These are phyloP conservation scores for Boulengeromyrus knoepffleri DNA, from an alignment of 2,113 vertebrate species.

Conservation along the genomic window DNA sequence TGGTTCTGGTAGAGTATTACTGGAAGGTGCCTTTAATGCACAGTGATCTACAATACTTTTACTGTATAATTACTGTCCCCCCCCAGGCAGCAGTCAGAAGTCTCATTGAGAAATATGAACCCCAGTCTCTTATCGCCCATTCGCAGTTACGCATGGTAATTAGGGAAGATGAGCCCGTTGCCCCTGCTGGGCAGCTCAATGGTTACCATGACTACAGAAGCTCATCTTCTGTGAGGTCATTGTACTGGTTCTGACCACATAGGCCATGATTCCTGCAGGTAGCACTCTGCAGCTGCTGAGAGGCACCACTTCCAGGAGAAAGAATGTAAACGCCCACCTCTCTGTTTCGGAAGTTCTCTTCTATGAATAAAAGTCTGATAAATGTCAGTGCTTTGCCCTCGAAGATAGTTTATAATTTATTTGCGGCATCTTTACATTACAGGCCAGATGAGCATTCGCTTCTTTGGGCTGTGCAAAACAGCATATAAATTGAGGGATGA, in stretches of 20 bases:
- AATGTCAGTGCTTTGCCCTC: background rate
- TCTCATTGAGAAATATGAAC: constrained; percentile 7
- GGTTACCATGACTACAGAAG: background rate
- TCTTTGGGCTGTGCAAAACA: background rate
- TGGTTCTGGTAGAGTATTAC: background rate
- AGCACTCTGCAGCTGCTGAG: background rate
- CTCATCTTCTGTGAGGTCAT: constrained; percentile 5
- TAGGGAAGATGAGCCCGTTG: background rate
- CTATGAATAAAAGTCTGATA: background rate
- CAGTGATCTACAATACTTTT: background rate
- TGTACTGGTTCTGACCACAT: background rate
- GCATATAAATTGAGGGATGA: background rate
- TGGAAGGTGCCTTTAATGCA: background rate
- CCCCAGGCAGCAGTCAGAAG: background rate
- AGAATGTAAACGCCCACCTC: background rate
- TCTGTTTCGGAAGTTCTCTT: background rate
- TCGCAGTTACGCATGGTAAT: background rate
- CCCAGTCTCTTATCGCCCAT: background rate
- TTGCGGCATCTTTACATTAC: background rate
- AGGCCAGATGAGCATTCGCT: background rate
- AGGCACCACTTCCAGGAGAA: background rate
- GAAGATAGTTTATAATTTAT: background rate
- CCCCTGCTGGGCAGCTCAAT: background rate
- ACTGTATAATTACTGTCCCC: background rate
- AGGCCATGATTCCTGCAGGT: background rate